These are phyloP conservation scores for Lasioglossum leucozonium DNA, from an alignment of 2,888 invertebrate species.

Conservation along the genomic window DNA sequence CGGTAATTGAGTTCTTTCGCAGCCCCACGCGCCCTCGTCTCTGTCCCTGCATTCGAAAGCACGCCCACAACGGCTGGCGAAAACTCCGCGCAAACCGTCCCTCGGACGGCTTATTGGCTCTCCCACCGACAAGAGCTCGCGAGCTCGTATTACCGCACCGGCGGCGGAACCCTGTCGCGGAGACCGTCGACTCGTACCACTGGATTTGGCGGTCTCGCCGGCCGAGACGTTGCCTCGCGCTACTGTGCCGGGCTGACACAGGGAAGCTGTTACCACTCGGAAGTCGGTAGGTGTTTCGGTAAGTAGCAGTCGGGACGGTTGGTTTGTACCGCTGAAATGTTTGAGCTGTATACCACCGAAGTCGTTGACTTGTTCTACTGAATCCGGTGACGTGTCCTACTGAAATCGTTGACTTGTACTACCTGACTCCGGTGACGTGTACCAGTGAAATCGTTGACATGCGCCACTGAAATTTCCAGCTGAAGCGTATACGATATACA, in stretches of 20 bases:
- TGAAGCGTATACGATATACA: neutral
- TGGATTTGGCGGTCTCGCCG: neutral
- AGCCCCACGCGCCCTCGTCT: conserved; percentile 19
- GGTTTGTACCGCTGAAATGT: no score
- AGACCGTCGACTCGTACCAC: neutral
- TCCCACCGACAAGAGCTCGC: no score
- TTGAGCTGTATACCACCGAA: neutral
- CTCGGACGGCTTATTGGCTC: neutral
- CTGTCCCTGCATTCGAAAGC: neutral
- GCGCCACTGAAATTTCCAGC: neutral
- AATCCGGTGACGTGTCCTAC: neutral
- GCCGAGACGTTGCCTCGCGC: neutral
- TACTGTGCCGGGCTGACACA: neutral
- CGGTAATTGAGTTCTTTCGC: conserved; percentile 75
- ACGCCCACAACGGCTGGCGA: neutral
- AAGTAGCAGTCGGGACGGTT: neutral
- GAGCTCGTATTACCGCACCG: neutral
- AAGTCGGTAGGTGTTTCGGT: neutral
- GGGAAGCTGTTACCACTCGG: neutral
- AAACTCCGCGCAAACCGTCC: neutral
- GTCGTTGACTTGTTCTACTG: neutral
- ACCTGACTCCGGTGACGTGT: neutral
- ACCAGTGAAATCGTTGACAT: neutral
- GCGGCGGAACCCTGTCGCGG: neutral
- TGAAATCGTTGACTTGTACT: neutral